Evolutionary conservation across 2,113 vertebrate genomes (phyloP).

Genomic region (Hirundichthys speculiger): DNA sequence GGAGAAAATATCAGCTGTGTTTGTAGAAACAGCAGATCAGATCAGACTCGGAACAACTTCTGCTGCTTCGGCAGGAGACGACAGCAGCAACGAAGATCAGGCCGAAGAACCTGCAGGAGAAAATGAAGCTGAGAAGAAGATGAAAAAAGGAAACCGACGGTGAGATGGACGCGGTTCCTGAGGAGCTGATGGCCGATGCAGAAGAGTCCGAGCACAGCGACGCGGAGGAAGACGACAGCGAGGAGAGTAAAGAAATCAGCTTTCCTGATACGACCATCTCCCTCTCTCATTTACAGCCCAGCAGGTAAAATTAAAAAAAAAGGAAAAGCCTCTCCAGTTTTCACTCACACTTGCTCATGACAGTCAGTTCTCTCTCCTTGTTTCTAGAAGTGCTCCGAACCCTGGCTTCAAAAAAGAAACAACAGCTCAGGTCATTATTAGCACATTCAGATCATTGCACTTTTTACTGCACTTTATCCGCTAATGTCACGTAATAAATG

Average conservation of each 20-base stretch:
- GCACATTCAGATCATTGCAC: neutral
- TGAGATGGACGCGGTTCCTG: slow-evolving; percentile 20
- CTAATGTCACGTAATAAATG: neutral
- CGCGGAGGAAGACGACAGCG: slow-evolving; percentile 33
- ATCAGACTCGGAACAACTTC: neutral
- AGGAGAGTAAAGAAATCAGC: slow-evolving; percentile 67
- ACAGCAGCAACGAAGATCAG: slow-evolving; percentile 76
- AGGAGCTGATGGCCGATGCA: slow-evolving; percentile 1
- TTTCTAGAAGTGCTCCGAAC: slow-evolving; percentile 61
- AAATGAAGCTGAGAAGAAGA: slow-evolving; percentile 16
- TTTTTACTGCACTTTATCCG: neutral
- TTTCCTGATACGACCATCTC: slow-evolving; percentile 95
- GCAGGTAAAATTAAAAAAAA: slow-evolving; percentile 77
- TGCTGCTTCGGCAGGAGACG: slow-evolving; percentile 65
- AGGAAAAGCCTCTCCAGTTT: neutral
- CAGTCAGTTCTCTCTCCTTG: neutral
- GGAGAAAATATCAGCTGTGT: neutral
- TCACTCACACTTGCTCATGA: neutral
- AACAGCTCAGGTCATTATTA: slow-evolving; percentile 72
- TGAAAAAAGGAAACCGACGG: neutral
- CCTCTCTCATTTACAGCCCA: slow-evolving; percentile 90
- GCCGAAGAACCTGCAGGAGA: slow-evolving; percentile 31
- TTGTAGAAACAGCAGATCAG: neutral
- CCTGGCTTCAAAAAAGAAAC: slow-evolving; percentile 78
- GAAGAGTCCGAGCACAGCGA: neutral